Percentiles rank a stretch among this genome's conserved stretches.
phyloP scores from a whole-genome alignment of 2,888 invertebrate genomes.

The Thera britannica region DNA sequence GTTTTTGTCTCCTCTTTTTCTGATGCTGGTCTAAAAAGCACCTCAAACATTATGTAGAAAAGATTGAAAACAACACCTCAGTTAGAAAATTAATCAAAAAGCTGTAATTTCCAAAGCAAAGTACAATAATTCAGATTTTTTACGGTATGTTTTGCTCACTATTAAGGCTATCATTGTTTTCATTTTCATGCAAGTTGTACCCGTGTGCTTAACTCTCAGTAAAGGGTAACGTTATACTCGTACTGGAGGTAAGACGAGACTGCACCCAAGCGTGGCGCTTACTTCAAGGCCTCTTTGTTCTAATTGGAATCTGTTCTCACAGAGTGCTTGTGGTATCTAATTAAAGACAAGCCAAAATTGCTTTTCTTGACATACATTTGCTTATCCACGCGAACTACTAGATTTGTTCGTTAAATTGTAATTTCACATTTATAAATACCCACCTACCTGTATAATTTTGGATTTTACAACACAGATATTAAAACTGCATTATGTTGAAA shows the following conservation, averaged over 20 bases:
- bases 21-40: too few species aligned
- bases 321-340: conserved; percentile 67
- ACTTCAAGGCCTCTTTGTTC: conserved; percentile 74
- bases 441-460: background rate
- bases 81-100: too few species aligned
- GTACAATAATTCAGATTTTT: too few species aligned
- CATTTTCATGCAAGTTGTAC: too few species aligned
- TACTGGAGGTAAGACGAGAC: conserved; percentile 32
- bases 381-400: background rate
- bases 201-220: too few species aligned
- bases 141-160: too few species aligned
- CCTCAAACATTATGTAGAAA: too few species aligned
- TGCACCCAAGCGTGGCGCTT: conserved; percentile 63
- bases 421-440: background rate
- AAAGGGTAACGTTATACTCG: too few species aligned
- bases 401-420: conserved; percentile 5
- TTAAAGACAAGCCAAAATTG: conserved; percentile 66
- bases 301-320: conserved; percentile 75
- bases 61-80: too few species aligned
- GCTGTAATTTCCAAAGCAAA: too few species aligned
- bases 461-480: background rate
- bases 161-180: too few species aligned
- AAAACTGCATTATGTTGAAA: background rate
- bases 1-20: too few species aligned
- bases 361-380: conserved; percentile 53